Conservation (phyloP, 23 tunicate species). For the Aplidium turbinatum region DNA sequence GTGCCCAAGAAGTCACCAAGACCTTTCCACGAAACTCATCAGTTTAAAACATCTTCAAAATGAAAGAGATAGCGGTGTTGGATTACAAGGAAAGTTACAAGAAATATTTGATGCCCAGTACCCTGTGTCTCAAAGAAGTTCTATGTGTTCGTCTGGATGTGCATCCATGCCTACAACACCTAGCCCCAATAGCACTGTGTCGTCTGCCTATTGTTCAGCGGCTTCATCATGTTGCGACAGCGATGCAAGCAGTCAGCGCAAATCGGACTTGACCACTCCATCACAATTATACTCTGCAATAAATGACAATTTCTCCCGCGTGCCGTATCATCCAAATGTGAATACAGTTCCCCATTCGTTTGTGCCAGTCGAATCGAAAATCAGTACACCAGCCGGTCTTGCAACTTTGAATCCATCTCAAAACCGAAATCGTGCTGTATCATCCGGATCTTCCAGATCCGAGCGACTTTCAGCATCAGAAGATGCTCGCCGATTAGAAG, state of each 20-base stretch:
- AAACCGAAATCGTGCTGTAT: background rate
- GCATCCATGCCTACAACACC: constrained; percentile 13
- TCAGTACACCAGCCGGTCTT: background rate
- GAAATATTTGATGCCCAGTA: background rate
- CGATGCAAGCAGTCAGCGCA: background rate
- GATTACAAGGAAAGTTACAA: background rate
- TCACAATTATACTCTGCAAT: background rate
- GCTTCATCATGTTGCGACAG: constrained; percentile 52
- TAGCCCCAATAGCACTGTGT: constrained; percentile 20
- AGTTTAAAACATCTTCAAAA: background rate
- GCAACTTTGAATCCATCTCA: background rate
- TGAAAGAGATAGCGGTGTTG: constrained; percentile 35
- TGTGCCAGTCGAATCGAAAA: background rate
- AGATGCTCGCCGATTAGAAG: constrained; percentile 16
- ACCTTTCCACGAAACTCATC: too few species aligned
- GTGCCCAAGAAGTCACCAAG: too few species aligned
- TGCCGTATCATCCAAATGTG: background rate
- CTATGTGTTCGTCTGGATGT: constrained; percentile 14
- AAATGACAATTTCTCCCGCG: background rate
- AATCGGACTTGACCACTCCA: constrained; percentile 6
- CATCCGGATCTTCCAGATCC: constrained; percentile 22
- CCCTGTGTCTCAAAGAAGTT: constrained; percentile 15
- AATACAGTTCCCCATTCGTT: background rate
- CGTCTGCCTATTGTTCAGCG: constrained; percentile 67
- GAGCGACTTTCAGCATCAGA: constrained; percentile 16